phyloP scores from a whole-genome alignment of 1,140 invertebrate genomes.

The Ruditapes philippinarum region DNA sequence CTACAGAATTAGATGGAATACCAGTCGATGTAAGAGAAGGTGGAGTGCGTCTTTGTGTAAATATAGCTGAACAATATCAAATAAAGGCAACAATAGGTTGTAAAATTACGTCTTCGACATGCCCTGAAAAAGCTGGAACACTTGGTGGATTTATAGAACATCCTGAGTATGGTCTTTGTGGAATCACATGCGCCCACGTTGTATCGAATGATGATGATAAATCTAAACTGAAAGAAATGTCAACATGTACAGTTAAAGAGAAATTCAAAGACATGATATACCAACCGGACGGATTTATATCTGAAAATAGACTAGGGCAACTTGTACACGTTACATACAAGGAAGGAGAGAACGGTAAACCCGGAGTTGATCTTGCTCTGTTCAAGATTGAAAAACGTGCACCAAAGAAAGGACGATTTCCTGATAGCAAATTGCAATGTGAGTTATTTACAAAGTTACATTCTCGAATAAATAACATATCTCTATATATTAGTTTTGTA shows the following conservation, averaged over 20 bases:
- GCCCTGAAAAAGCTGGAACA: neutral
- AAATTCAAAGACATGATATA: neutral
- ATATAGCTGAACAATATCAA: neutral
- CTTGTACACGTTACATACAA: neutral
- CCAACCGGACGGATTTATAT: neutral
- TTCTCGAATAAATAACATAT: too few relatives aligned
- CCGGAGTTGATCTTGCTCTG: neutral
- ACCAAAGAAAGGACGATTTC: neutral
- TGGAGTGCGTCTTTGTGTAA: neutral
- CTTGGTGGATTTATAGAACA: conserved; percentile 17
- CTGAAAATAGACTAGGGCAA: neutral
- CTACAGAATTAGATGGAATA: neutral
- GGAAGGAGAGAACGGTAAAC: neutral
- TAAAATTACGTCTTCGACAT: neutral
- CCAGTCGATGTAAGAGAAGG: neutral
- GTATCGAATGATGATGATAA: neutral
- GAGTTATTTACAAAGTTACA: too few relatives aligned
- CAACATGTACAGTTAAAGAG: too few relatives aligned
- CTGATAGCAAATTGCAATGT: too few relatives aligned
- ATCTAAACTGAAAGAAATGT: neutral
- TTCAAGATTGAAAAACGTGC: neutral
- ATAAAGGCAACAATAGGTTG: neutral
- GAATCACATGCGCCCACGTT: neutral
- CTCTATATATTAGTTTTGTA: too few relatives aligned
- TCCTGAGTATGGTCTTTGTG: conserved; percentile 15